phyloP scores from a whole-genome alignment of 2,113 vertebrate genomes.

The Cisticola juncidis region DNA sequence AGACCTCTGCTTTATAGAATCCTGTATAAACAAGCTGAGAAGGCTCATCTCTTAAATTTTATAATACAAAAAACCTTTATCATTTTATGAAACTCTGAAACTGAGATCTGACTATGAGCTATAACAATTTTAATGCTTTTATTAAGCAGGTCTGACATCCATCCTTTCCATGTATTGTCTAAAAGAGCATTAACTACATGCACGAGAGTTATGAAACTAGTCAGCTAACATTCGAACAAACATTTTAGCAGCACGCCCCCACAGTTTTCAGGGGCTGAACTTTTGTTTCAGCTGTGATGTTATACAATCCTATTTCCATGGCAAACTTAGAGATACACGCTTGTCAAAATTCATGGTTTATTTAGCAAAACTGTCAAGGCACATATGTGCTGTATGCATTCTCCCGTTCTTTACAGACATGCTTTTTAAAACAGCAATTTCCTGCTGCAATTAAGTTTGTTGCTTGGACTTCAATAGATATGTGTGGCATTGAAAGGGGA shows the following conservation, averaged over 20 bases:
- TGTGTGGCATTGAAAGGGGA: background rate
- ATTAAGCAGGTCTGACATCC: background rate
- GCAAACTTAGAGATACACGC: conserved; percentile 54
- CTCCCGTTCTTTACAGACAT: conserved; percentile 21
- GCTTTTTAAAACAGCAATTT: conserved; percentile 12
- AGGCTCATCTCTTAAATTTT: background rate
- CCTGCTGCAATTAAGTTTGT: conserved; percentile 11
- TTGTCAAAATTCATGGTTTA: conserved; percentile 62
- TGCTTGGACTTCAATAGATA: conserved; percentile 1
- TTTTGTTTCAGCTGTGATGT: conserved; percentile 64
- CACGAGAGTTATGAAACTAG: conserved; percentile 50
- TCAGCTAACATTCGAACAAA: conserved; percentile 53
- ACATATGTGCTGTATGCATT: conserved; percentile 50
- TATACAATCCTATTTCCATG: conserved; percentile 65
- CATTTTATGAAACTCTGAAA: background rate
- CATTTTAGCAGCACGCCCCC: conserved; percentile 40
- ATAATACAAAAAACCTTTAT: background rate
- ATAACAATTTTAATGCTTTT: background rate
- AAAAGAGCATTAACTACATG: conserved; percentile 50
- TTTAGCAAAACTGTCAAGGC: conserved; percentile 53
- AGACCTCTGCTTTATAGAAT: background rate
- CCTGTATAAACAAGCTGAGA: background rate
- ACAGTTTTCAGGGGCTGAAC: conserved; percentile 61
- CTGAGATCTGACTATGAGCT: background rate
- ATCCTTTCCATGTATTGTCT: conserved; percentile 35